Evolutionary conservation across 2,888 invertebrate species (phyloP), one percentile per base, ranked within the genome.

Genomic region (Drosophila mettleri): DNA sequence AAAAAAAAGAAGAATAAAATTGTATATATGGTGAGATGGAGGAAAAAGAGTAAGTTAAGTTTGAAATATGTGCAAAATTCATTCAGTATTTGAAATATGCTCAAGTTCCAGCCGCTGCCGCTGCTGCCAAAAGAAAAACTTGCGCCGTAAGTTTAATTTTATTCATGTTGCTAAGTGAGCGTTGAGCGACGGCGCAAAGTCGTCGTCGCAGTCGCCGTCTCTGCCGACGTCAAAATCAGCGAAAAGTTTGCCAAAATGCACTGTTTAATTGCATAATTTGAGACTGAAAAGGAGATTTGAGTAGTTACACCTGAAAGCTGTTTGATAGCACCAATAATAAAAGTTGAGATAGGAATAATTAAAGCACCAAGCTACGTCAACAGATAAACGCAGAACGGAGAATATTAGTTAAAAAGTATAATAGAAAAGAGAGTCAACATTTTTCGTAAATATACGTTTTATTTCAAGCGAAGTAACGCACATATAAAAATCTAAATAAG

Each of bases 1-100:
- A 55, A 60, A 61, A 55, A 18, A 12, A 16, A 36, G n/a, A 14
- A 48, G 20, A 49, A 49, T 18, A 49, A 33, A 34, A 34, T 8
- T 45, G 8, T 48, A 10, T 16, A 14, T 41, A 16, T 2, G 12
- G 27, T 1, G 24, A 8, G 8, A 12, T n/a, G n/a, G 20, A 36
- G 39, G 10, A 14, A 24, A 27, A 60, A 38, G n/a, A 22, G 60
- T 12, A 67, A 87, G 73, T 85, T 77, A 65, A 88, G 88, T 89
- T 86, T 80, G 86, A 89, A 89, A 86, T 89, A 89, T 89, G 86
- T 78, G 88, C 84, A 88, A 86, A 89, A 86, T 89, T 86, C 84
- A 89, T 83, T 86, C 78, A 77, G 84, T 89, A 80, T 89, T 83
- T 86, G 86, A 88, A 89, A 85, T 86, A 85, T 85, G 86, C 68